phyloP scores from a whole-genome alignment of 2,888 invertebrate species.

The Tuta absoluta region DNA sequence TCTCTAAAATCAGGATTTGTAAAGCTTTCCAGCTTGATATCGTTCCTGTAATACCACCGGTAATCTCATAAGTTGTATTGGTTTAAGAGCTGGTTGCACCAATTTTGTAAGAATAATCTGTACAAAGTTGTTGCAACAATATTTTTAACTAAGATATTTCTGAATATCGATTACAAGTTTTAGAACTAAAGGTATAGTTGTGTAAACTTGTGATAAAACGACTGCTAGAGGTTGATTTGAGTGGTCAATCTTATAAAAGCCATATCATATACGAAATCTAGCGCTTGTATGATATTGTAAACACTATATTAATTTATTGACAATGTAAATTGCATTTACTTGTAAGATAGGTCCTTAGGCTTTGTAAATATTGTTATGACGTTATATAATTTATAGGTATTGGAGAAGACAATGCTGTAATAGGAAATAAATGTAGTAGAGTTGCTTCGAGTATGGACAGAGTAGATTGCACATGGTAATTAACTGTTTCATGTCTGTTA shows the following conservation, averaged over 20 bases:
- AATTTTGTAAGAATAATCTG: slow-evolving; percentile 13
- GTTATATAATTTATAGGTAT: slow-evolving; percentile 81
- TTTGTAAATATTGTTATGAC: slow-evolving; percentile 81
- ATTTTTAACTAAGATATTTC: slow-evolving; percentile 15
- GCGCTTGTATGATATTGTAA: slow-evolving; percentile 79
- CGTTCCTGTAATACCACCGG: slow-evolving; percentile 44
- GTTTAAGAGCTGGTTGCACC: slow-evolving; percentile 19
- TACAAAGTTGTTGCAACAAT: slow-evolving; percentile 17
- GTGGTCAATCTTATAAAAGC: slow-evolving; percentile 73
- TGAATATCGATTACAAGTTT: slow-evolving; percentile 31
- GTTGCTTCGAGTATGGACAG: slow-evolving; percentile 62
- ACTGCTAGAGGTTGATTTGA: slow-evolving; percentile 63
- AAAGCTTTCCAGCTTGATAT: slow-evolving; percentile 32
- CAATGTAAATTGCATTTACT: slow-evolving; percentile 79
- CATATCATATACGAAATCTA: slow-evolving; percentile 78
- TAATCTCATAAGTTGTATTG: slow-evolving; percentile 28
- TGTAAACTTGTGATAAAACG: slow-evolving; percentile 42
- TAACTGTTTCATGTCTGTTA: slow-evolving; percentile 64
- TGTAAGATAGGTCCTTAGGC: slow-evolving; percentile 78
- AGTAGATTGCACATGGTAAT: slow-evolving; percentile 68
- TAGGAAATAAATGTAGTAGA: slow-evolving; percentile 72
- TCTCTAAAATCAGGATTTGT: slow-evolving; percentile 28
- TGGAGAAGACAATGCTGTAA: slow-evolving; percentile 65
- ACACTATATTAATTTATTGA: slow-evolving; percentile 78
- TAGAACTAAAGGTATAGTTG: slow-evolving; percentile 32